Base-by-base conservation (phyloP, 2,113 vertebrate species). In the Periophthalmus modestus region DNA sequence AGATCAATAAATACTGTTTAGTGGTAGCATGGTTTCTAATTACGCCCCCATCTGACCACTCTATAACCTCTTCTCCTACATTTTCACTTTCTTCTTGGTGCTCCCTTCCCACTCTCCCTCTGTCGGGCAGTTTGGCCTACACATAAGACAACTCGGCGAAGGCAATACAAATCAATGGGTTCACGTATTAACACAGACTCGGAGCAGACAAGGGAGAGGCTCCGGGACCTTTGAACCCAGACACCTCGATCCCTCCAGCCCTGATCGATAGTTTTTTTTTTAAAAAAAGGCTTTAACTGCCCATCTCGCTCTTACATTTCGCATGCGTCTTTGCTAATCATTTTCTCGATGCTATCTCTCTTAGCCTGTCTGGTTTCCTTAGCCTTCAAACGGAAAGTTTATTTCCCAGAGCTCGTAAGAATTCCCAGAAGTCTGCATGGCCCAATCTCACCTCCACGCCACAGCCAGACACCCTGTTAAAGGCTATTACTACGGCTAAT, bases 211-310 rank as follows among this genome's bases (percentile, higher is more conserved):
- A 87, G 85, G 87, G 75, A 80, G 77, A 66, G 52, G 58, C 78
- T 73, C 28, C 71, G 46, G 50, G 82, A 91, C 87, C 87, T 34
- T 15, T 36, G 59, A 62, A 62, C 59, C 28, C 15, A 1, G 28
- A 62, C 59, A 62, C 59, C 59, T 88, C 78, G 89, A 82, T 87
- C 88, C 79, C 80, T 84, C 74, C 48, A 71, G 71, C 84, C 84
- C 81, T 89, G 87, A 91, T 93, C 91, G 87, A 93, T 93, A 91
- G 66, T 73, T n/a, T n/a, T n/a, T n/a, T n/a, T n/a, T 71, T 79
- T 69, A 84, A 81, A 85, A 85, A 86, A 82, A 83, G 1, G 69
- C 80, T 84, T 87, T 85, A 88, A 77, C 72, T 77, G 71, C 70
- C 74, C 71, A 66, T 89, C 66, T 19, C 73, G 66, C 77, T 80